phyloP scores from a whole-genome alignment of 2,888 invertebrate genomes.

The Callyntrura guangdongensis region DNA sequence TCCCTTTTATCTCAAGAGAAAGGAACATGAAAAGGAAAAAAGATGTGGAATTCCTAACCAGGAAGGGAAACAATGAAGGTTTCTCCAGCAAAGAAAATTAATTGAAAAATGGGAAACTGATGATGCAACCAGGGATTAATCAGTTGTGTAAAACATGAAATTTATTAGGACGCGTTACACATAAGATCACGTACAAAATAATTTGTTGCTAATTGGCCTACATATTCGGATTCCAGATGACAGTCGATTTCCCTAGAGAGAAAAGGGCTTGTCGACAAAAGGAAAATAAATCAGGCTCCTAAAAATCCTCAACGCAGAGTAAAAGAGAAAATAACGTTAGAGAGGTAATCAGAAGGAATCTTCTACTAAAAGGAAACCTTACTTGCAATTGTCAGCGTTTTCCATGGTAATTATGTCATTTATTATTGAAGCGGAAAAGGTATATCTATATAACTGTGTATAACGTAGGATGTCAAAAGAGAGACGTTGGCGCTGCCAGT shows the following conservation, averaged over 20 bases:
- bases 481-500: not conserved
- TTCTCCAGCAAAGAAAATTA: too few species aligned
- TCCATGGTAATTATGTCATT: slow-evolving; percentile 2
- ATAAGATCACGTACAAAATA: not conserved
- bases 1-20: too few species aligned
- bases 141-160: not conserved
- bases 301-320: too few species aligned
- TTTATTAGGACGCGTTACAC: not conserved
- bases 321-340: slow-evolving; percentile 1
- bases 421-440: not conserved
- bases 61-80: too few species aligned
- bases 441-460: not conserved
- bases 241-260: not conserved
- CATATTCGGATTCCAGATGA: not conserved
- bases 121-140: not conserved
- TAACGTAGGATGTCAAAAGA: not conserved
- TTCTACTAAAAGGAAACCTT: not conserved
- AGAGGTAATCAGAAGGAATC: not conserved
- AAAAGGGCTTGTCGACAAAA: not conserved
- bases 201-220: slow-evolving; percentile 32
- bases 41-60: too few species aligned
- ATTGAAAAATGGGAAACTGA: not conserved
- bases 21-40: too few species aligned
- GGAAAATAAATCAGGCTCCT: not conserved
- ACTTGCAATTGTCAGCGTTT: slow-evolving; percentile 23